Percentiles rank a stretch among this genome's conserved stretches.
phyloP scores from a whole-genome alignment of 2,113 vertebrate genomes.

The Lipophrys pholis region DNA sequence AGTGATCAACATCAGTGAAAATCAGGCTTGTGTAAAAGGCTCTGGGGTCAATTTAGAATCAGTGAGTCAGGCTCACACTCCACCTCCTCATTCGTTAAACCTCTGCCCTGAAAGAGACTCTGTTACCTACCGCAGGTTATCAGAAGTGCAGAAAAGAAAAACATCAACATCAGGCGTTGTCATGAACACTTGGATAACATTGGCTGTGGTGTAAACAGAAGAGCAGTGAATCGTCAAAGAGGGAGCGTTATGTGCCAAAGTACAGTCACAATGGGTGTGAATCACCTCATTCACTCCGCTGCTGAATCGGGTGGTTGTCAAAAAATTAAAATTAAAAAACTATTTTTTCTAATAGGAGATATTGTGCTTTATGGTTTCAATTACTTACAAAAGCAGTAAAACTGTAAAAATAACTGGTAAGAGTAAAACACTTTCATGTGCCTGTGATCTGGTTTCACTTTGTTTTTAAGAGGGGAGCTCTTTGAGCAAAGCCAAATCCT shows the following conservation, averaged over 20 bases:
- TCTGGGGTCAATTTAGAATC: constrained; percentile 24
- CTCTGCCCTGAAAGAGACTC: constrained; percentile 55
- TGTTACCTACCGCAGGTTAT: constrained; percentile 62
- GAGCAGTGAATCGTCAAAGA: constrained; percentile 68
- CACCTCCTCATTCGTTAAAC: constrained; percentile 53
- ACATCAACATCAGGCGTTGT: constrained; percentile 47
- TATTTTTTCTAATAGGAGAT: constrained; percentile 24
- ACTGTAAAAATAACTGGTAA: constrained; percentile 15
- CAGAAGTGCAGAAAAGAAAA: constrained; percentile 40
- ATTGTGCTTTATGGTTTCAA: constrained; percentile 50
- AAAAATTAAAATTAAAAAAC: not conserved
- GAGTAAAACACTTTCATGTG: not conserved
- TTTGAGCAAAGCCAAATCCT: not conserved
- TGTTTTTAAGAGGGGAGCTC: not conserved
- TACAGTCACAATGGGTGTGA: constrained; percentile 63
- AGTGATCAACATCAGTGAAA: not conserved
- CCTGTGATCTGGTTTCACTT: constrained; percentile 14
- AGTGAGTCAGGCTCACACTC: constrained; percentile 13
- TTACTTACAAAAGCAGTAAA: constrained; percentile 53
- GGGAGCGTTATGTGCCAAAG: constrained; percentile 40
- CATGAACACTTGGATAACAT: constrained; percentile 37
- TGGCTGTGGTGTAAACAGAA: constrained; percentile 50
- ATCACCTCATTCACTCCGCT: constrained; percentile 59
- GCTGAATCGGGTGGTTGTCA: constrained; percentile 60
- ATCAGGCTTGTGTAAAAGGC: not conserved